A percentile compares a stretch with the other conserved stretches of the same genome.
phyloP scores from a whole-genome alignment of 2,888 invertebrate genomes.

The Margaritifera margaritifera region DNA sequence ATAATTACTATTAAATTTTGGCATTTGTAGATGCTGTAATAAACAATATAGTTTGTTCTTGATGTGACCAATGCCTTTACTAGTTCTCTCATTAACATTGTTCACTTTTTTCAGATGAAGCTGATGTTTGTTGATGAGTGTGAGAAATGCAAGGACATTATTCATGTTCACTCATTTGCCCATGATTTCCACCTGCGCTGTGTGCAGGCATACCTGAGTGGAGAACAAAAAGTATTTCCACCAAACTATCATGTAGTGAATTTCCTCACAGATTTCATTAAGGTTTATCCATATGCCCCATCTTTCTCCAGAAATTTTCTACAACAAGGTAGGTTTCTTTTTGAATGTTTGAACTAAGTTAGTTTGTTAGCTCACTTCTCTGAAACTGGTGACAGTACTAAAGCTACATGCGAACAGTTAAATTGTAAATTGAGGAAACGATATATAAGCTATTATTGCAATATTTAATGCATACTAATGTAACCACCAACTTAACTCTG shows the following conservation, averaged over 20 bases:
- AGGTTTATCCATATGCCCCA: constrained; percentile 85
- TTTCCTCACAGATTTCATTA: constrained; percentile 84
- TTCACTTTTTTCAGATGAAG: constrained; percentile 47
- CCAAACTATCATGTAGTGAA: constrained; percentile 81
- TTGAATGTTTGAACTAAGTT: neutral
- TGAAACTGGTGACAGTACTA: neutral
- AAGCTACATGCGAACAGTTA: no score
- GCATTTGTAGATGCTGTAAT: no score
- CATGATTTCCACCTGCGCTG: constrained; percentile 84
- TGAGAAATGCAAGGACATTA: constrained; percentile 81
- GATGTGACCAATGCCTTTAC: neutral
- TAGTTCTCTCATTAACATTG: neutral
- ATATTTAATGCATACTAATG: no score
- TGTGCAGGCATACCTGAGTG: constrained; percentile 77
- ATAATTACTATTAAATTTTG: neutral
- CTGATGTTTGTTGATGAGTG: constrained; percentile 70
- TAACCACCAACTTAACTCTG: no score
- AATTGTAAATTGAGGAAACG: no score
- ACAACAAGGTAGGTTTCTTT: constrained; percentile 77
- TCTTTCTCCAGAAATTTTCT: constrained; percentile 84
- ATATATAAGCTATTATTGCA: no score
- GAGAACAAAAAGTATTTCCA: constrained; percentile 71
- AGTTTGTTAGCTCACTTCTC: neutral
- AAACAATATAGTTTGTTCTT: neutral
- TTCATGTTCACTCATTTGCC: constrained; percentile 85